Conservation (phyloP, 2,797 vertebrate genomes). For the Alcedo atthis region DNA sequence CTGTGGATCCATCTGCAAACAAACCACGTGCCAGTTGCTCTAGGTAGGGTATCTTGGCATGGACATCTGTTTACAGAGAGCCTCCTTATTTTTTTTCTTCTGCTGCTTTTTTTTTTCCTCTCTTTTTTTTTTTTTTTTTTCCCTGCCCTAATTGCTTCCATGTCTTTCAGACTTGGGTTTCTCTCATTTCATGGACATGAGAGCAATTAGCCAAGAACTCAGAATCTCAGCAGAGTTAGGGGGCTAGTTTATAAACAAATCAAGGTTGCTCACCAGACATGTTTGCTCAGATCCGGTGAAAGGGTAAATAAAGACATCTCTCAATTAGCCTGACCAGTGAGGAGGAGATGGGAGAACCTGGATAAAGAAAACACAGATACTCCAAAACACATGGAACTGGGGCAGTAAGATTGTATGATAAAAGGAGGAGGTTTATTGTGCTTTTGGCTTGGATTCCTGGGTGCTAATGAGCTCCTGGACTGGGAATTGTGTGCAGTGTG, state of each 20-base stretch:
- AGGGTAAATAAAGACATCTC: constrained; percentile 54
- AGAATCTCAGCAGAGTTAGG: constrained; percentile 64
- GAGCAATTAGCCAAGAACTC: constrained; percentile 66
- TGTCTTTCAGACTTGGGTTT: constrained; percentile 53
- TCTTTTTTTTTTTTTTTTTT: not conserved
- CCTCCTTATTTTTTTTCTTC: not conserved
- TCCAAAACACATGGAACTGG: constrained; percentile 36
- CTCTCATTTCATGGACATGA: constrained; percentile 65
- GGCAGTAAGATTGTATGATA: not conserved
- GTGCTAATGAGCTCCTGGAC: constrained; percentile 4
- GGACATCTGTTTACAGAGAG: constrained; percentile 51
- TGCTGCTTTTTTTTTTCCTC: not conserved
- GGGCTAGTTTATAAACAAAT: constrained; percentile 69
- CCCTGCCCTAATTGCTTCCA: constrained; percentile 61
- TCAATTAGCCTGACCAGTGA: constrained; percentile 14
- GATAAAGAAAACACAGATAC: constrained; percentile 40
- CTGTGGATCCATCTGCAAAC: constrained; percentile 67
- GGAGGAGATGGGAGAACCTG: constrained; percentile 25
- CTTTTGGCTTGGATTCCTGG: constrained; percentile 17
- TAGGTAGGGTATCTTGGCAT: constrained; percentile 63
- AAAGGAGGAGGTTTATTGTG: not conserved
- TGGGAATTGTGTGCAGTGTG: not conserved
- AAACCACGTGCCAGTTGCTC: constrained; percentile 57
- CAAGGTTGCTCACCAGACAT: constrained; percentile 37
- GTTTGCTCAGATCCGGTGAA: constrained; percentile 55